Conservation (phyloP, 2,888 invertebrate species). For the Antitype chi region DNA sequence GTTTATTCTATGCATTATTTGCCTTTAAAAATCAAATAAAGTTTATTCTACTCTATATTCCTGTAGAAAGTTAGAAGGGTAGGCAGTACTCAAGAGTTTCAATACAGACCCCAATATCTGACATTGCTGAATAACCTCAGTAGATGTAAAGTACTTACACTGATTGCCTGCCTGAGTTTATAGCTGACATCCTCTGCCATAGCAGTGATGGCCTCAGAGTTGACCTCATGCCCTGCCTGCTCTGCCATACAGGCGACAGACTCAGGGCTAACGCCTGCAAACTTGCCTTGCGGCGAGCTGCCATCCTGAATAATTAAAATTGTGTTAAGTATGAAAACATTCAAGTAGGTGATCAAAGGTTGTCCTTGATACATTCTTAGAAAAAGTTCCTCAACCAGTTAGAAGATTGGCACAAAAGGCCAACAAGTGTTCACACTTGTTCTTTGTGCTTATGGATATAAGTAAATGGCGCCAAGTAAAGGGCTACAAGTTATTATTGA, state of each 20-base stretch:
- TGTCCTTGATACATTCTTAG: neutral
- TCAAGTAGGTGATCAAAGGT: neutral
- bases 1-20: neutral
- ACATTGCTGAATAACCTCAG: neutral
- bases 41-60: neutral
- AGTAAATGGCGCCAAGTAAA: slow-evolving; percentile 42
- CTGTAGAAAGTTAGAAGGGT: neutral
- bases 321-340: neutral
- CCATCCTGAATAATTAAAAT: slow-evolving; percentile 77
- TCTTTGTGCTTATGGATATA: neutral
- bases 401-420: neutral
- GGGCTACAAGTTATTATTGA: slow-evolving; percentile 29
- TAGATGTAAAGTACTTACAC: slow-evolving; percentile 76
- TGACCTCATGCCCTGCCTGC: slow-evolving; percentile 84
- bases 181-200: slow-evolving; percentile 90
- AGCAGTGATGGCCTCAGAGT: slow-evolving; percentile 83
- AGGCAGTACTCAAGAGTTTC: neutral
- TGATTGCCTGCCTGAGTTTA: slow-evolving; percentile 87
- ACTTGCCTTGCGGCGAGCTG: slow-evolving; percentile 83
- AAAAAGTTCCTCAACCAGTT: neutral
- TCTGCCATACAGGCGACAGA: slow-evolving; percentile 87
- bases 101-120: neutral
- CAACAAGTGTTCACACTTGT: neutral
- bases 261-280: slow-evolving; percentile 86
- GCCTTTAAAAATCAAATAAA: neutral